phyloP scores from a whole-genome alignment of 2,113 vertebrate genomes.

The Xiphorhynchus elegans region DNA sequence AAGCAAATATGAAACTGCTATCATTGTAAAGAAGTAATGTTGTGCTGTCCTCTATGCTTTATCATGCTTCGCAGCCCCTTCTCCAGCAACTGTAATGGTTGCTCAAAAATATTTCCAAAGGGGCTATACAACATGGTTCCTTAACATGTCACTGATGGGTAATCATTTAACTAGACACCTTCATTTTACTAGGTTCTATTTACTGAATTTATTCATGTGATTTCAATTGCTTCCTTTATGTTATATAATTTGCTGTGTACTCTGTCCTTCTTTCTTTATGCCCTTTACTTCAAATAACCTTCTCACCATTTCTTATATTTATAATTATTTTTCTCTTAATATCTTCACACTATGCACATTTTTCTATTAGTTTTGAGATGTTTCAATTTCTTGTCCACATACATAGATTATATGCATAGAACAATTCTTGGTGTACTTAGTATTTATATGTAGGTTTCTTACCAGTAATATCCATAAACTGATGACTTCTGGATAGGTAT shows the following conservation, averaged over 20 bases:
- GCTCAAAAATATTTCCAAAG: neutral
- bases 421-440: neutral
- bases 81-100: neutral
- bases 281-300: neutral
- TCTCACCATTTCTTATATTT: neutral
- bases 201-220: neutral
- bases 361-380: neutral
- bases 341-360: neutral
- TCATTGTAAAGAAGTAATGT: neutral
- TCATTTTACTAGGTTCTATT: neutral
- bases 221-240: neutral
- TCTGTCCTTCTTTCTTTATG: neutral
- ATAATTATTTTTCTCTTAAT: neutral
- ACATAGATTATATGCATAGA: neutral
- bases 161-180: neutral
- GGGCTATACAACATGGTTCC: neutral
- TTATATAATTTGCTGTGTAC: neutral
- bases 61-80: neutral
- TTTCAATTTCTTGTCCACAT: neutral
- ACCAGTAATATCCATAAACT: neutral
- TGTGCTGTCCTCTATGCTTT: neutral
- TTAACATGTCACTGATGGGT: neutral
- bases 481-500: neutral
- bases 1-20: neutral
- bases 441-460: neutral